These are phyloP conservation scores for Rhipidura dahli DNA, from an alignment of 2,113 vertebrate species.

Conservation along the genomic window DNA sequence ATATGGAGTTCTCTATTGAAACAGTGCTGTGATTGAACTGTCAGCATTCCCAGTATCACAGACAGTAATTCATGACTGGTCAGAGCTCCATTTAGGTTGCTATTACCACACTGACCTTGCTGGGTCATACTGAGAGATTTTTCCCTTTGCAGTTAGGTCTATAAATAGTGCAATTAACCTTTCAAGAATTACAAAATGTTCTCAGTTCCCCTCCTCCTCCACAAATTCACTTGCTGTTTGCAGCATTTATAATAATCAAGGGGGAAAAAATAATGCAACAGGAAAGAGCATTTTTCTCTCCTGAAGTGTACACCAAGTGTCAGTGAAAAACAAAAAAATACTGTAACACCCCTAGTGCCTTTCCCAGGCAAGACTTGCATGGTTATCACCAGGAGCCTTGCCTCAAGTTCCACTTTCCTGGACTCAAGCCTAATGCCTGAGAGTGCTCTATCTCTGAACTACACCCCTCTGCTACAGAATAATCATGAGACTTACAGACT, in stretches of 20 bases:
- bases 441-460: neutral
- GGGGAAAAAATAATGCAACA: neutral
- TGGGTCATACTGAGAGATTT: constrained; percentile 68
- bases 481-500: neutral
- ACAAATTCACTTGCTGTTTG: constrained; percentile 45
- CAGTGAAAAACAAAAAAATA: constrained; percentile 10
- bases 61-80: constrained; percentile 83
- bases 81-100: constrained; percentile 77
- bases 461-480: neutral
- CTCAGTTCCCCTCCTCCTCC: constrained; percentile 46
- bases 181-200: constrained; percentile 73
- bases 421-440: neutral
- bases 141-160: constrained; percentile 69
- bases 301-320: neutral
- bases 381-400: neutral
- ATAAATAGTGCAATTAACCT: constrained; percentile 84
- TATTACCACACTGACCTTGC: constrained; percentile 73
- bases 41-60: constrained; percentile 76
- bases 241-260: constrained; percentile 38
- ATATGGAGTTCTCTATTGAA: constrained; percentile 84
- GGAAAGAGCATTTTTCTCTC: neutral
- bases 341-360: neutral
- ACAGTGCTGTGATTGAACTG: constrained; percentile 84
- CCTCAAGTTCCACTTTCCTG: neutral
- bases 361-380: neutral